These are phyloP conservation scores for Porites evermanni DNA, from an alignment of 92 coral and sea anemone species.

Conservation along the genomic window DNA sequence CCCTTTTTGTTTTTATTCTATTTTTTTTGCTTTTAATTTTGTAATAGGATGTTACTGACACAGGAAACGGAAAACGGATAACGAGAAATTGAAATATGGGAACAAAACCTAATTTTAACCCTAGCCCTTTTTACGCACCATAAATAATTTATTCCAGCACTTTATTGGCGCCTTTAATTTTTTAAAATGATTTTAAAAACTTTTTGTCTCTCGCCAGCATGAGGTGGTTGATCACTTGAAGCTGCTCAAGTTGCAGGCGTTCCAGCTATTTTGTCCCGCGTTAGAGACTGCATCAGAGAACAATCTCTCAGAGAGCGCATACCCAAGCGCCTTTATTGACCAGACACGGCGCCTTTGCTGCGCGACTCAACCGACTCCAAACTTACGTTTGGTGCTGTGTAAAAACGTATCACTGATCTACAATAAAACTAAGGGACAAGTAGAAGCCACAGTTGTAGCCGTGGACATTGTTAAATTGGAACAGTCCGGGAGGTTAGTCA, in stretches of 20 bases:
- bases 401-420: conserved; percentile 31
- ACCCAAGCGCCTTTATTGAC: conserved; percentile 27
- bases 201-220: conserved; percentile 3
- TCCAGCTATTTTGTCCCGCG: conserved; percentile 41
- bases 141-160: too few species aligned
- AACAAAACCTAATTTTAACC: too few species aligned
- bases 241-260: conserved; percentile 24
- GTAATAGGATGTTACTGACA: too few species aligned
- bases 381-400: conserved; percentile 37
- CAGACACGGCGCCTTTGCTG: conserved; percentile 40
- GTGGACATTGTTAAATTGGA: conserved; percentile 35
- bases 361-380: conserved; percentile 24
- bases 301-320: conserved; percentile 19
- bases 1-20: too few species aligned
- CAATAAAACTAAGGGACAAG: conserved; percentile 21
- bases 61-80: too few species aligned
- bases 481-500: conserved; percentile 26
- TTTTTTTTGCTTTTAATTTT: too few species aligned
- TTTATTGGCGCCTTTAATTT: too few species aligned
- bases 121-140: too few species aligned
- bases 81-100: too few species aligned
- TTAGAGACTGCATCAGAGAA: conserved; percentile 28
- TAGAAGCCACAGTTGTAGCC: conserved; percentile 30
- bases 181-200: too few species aligned
- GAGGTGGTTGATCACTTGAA: conserved; percentile 33